Evolutionary conservation across 2,888 invertebrate species (phyloP).

Genomic region (Yponomeuta sedellus): DNA sequence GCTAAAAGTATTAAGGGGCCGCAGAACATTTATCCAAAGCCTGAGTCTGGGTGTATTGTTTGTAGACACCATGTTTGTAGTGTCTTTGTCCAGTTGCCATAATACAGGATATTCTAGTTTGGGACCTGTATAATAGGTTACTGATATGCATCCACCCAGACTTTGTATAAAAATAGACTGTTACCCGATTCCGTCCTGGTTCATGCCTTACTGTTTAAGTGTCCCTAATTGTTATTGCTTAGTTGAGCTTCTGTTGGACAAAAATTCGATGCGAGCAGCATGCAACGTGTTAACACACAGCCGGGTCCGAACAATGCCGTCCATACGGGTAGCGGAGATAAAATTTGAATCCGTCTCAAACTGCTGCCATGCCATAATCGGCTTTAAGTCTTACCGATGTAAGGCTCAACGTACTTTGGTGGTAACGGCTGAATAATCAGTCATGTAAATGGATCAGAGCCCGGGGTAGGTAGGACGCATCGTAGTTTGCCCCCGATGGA

Average conservation of each 20-base stretch:
- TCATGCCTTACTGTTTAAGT: too few species aligned
- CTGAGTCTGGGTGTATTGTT: too few species aligned
- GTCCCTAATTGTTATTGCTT: too few species aligned
- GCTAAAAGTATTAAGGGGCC: too few species aligned
- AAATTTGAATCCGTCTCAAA: constrained; percentile 42
- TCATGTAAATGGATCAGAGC: constrained; percentile 63
- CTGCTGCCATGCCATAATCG: constrained; percentile 31
- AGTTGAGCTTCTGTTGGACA: background rate
- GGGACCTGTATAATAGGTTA: too few species aligned
- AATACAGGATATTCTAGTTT: too few species aligned
- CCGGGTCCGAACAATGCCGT: constrained; percentile 50
- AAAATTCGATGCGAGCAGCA: constrained; percentile 26
- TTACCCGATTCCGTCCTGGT: too few species aligned
- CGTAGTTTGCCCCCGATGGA: constrained; percentile 54
- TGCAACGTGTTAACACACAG: constrained; percentile 47
- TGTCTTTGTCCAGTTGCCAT: too few species aligned
- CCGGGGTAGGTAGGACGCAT: constrained; percentile 46
- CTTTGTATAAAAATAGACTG: too few species aligned
- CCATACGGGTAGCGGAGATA: constrained; percentile 50
- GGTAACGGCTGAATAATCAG: constrained; percentile 52
- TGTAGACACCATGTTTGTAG: too few species aligned
- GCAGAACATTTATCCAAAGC: too few species aligned
- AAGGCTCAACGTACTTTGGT: constrained; percentile 15
- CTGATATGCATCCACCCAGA: too few species aligned
- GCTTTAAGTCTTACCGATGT: background rate